Evolutionary conservation across 2,113 vertebrate genomes (phyloP).

Genomic region (Urocitellus parryii): DNA sequence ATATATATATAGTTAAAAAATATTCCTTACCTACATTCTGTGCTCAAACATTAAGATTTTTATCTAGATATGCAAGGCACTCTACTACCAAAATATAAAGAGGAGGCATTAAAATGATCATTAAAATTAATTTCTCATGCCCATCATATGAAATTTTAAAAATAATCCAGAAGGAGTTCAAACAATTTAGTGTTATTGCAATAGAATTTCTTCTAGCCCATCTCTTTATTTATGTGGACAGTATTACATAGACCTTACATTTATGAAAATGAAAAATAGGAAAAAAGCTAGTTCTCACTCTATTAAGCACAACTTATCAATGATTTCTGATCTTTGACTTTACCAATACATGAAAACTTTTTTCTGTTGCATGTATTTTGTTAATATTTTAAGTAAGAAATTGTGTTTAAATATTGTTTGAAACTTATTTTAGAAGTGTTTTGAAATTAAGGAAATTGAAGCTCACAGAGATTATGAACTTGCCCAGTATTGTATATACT

Average conservation of each 20-base stretch:
- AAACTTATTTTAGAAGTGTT: neutral
- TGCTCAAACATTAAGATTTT: neutral
- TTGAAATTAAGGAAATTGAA: neutral
- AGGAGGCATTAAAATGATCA: neutral
- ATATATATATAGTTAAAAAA: neutral
- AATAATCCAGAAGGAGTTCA: conserved; percentile 31
- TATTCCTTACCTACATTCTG: neutral
- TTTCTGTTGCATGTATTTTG: neutral
- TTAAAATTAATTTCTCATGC: conserved; percentile 6
- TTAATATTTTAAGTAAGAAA: neutral
- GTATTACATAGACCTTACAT: neutral
- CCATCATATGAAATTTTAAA: neutral
- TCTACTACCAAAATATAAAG: neutral
- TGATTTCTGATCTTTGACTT: neutral
- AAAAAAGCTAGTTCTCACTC: neutral
- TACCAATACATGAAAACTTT: neutral
- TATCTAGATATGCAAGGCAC: neutral
- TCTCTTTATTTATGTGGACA: neutral
- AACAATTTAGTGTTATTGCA: neutral
- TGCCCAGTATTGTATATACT: neutral
- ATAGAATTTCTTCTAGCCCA: neutral
- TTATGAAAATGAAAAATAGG: conserved; percentile 3
- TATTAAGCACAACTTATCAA: neutral
- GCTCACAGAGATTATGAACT: neutral
- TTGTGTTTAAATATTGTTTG: neutral